Base-by-base conservation (phyloP, 2,113 vertebrate genomes). In the Xiphophorus hellerii region DNA sequence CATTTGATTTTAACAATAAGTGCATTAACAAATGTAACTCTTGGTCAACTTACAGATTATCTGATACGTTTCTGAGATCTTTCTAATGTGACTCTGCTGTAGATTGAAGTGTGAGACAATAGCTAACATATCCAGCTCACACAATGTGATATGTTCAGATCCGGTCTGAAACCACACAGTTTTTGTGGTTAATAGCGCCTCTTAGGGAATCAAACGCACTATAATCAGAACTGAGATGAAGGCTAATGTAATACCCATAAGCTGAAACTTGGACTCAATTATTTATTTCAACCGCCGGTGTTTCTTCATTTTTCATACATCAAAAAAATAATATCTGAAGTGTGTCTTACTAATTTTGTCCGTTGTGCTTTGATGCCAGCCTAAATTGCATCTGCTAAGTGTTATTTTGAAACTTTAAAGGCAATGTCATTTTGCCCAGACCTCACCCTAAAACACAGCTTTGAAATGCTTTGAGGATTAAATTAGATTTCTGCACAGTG, bases 391-490 rank as follows among this genome's bases (percentile, higher is more conserved):
- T 58, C 51, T 58, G 20, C 25, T n/a, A 17, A n/a, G 51, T 58
- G 51, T 58, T 25, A 58, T 58, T 58, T 25, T 58, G 22, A 58
- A 58, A 58, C 51, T 17, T 17, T 10, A 7, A 58, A 25, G 22
- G 51, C 7, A n/a, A 58, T 58, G 20, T 58, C 3, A 58, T n/a
- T 7, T n/a, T 58, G 22, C 22, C 51, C 8, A 62, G 74, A 78
- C 73, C 60, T 30, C 81, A 71, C 37, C 5, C 65, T 77, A 12
- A 25, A 54, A 62, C 65, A 54, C 48, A 6, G 70, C 87, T 85
- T 88, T 88, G 85, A 89, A 78, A 81, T 73, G 77, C 82, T 48
- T 48, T 48, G 44, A 48, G 44, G 14, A 48, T 48, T 20, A 20
- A 20, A 5, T 17, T 6, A 7, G 44, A 48, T 20, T 48, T 48